Conservation (phyloP, 2,888 invertebrate genomes). For the Cerceris rybyensis region DNA sequence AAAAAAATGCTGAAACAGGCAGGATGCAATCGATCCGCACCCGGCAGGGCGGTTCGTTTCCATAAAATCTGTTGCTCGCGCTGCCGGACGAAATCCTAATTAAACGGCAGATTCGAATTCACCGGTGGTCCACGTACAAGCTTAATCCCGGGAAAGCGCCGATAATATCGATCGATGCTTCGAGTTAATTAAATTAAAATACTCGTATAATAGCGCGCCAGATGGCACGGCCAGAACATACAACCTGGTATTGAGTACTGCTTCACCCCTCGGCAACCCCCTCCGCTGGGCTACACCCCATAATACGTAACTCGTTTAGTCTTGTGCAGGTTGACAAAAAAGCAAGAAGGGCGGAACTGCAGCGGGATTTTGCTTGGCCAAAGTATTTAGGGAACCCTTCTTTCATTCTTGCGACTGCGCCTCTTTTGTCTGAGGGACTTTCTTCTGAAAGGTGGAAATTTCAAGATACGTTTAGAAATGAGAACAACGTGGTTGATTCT, state of each 20-base stretch:
- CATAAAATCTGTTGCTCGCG: slow-evolving; percentile 78
- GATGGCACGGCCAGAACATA: slow-evolving; percentile 78
- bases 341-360: slow-evolving; percentile 64
- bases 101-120: slow-evolving; percentile 79
- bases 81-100: slow-evolving; percentile 79
- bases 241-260: slow-evolving; percentile 76
- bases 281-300: slow-evolving; percentile 47
- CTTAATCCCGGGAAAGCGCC: slow-evolving; percentile 80
- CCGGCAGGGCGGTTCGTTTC: slow-evolving; percentile 63
- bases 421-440: background rate
- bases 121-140: slow-evolving; percentile 72
- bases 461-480: too few relatives aligned
- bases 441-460: background rate
- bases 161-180: slow-evolving; percentile 80
- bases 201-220: slow-evolving; percentile 81
- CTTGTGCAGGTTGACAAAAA: slow-evolving; percentile 78
- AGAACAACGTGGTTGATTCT: too few relatives aligned
- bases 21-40: slow-evolving; percentile 39
- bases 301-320: slow-evolving; percentile 81
- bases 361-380: slow-evolving; percentile 72
- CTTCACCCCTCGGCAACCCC: slow-evolving; percentile 54
- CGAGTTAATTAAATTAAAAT: slow-evolving; percentile 82
- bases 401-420: slow-evolving; percentile 16
- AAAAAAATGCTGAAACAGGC: slow-evolving; percentile 18
- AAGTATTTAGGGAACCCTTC: slow-evolving; percentile 72